phyloP scores from a whole-genome alignment of 2,797 vertebrate genomes.

The Lateolabrax maculatus region DNA sequence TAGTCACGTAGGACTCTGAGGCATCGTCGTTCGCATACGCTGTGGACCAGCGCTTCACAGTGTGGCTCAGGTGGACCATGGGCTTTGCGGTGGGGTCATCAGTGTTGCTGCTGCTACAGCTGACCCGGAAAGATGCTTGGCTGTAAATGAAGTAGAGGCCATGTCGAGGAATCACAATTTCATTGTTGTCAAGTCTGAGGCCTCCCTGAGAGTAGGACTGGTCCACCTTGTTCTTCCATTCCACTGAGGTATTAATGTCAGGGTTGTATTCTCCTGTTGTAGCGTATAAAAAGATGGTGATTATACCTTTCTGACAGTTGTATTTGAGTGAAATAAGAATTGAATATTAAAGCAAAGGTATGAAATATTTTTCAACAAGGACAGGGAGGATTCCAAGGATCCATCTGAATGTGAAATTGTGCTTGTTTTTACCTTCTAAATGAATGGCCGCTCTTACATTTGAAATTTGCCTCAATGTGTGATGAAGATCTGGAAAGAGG shows the following conservation, averaged over 20 bases:
- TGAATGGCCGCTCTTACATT: conserved; percentile 81
- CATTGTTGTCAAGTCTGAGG: conserved; percentile 67
- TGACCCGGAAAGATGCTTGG: conserved; percentile 80
- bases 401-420: not conserved
- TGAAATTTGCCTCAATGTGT: conserved; percentile 73
- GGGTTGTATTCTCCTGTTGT: conserved; percentile 68
- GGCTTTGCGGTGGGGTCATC: fast-evolving
- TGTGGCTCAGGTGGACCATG: conserved; percentile 75
- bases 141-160: conserved; percentile 87
- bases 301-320: not conserved
- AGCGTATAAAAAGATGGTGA: not conserved
- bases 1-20: conserved; percentile 37
- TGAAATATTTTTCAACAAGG: not conserved
- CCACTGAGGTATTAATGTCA: not conserved
- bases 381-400: not conserved
- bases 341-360: not conserved
- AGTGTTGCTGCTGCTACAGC: conserved; percentile 35
- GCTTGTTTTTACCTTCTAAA: conserved; percentile 77
- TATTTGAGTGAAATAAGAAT: not conserved
- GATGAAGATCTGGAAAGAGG: conserved; percentile 68
- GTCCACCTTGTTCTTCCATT: conserved; percentile 71
- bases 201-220: conserved; percentile 74
- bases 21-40: fast-evolving
- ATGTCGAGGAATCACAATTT: conserved; percentile 70
- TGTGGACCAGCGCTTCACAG: conserved; percentile 66